Percentiles rank a stretch among this genome's conserved stretches.
phyloP scores from a whole-genome alignment of 2,888 invertebrate genomes.

The Glyphotaelius pellucidus region DNA sequence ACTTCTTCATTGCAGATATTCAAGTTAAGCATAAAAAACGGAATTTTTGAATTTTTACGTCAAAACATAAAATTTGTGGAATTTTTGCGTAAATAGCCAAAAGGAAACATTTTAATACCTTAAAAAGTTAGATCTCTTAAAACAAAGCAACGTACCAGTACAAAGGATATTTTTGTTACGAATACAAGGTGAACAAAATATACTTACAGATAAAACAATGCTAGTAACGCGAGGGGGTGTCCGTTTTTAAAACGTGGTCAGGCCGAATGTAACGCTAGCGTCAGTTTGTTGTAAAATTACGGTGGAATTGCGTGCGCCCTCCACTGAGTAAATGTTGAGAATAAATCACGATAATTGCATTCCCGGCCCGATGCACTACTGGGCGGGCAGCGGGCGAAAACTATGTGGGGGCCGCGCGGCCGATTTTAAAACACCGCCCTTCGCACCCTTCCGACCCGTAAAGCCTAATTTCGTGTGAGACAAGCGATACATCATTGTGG shows the following conservation, averaged over 20 bases:
- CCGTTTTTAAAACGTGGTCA: conserved; percentile 34
- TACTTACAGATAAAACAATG: neutral
- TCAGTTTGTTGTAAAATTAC: conserved; percentile 62
- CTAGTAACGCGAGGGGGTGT: neutral
- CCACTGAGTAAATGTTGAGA: conserved; percentile 73
- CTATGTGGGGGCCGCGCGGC: conserved; percentile 57
- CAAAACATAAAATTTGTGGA: too few relatives aligned
- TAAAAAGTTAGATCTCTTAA: too few relatives aligned
- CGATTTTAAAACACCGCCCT: conserved; percentile 63
- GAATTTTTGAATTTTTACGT: too few relatives aligned
- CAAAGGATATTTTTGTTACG: too few relatives aligned
- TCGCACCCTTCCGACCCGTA: neutral
- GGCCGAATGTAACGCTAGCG: conserved; percentile 21
- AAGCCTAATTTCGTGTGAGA: conserved; percentile 16
- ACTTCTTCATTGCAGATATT: too few relatives aligned
- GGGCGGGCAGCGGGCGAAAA: conserved; percentile 60
- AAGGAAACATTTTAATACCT: too few relatives aligned
- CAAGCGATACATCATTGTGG: neutral
- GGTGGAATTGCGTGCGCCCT: conserved; percentile 64
- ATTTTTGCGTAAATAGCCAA: too few relatives aligned
- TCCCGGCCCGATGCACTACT: conserved; percentile 64
- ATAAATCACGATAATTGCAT: conserved; percentile 79
- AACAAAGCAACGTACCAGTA: too few relatives aligned
- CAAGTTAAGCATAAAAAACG: too few relatives aligned
- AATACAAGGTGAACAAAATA: too few relatives aligned